Conservation (phyloP, 2,888 invertebrate species). For the Salpingus planirostris region DNA sequence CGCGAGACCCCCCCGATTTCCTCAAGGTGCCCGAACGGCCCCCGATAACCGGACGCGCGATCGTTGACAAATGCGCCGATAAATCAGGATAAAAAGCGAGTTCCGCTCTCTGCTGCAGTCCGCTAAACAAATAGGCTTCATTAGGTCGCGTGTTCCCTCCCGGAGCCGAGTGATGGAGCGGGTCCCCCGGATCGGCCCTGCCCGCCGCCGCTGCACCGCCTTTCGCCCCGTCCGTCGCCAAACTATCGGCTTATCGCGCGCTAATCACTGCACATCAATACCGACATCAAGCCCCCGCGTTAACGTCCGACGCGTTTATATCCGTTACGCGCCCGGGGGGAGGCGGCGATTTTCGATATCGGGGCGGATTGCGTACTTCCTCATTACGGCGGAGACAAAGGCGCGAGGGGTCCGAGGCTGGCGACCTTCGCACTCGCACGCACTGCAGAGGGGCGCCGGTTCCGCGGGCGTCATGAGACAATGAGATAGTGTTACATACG, state of each 20-base stretch:
- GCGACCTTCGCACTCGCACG: constrained; percentile 10
- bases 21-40: no score
- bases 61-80: constrained; percentile 16
- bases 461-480: constrained; percentile 21
- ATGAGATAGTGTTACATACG: constrained; percentile 35
- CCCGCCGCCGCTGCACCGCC: constrained; percentile 3
- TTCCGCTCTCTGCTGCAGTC: constrained; percentile 19
- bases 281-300: no score
- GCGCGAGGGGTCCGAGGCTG: constrained; percentile 6
- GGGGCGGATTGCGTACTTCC: constrained; percentile 10
- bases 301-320: no score
- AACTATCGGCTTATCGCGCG: constrained; percentile 22
- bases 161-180: constrained; percentile 12
- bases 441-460: constrained; percentile 9
- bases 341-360: constrained; percentile 1
- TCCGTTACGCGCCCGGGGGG: no score
- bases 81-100: constrained; percentile 21
- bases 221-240: no score
- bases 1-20: no score
- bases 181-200: constrained; percentile 6
- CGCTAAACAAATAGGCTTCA: constrained; percentile 15
- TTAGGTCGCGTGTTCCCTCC: constrained; percentile 11
- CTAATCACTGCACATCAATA: constrained; percentile 27
- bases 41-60: no score
- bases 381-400: constrained; percentile 12